These are phyloP conservation scores for Drosophila anomelani DNA, from an alignment of 2,888 invertebrate species.

Conservation along the genomic window DNA sequence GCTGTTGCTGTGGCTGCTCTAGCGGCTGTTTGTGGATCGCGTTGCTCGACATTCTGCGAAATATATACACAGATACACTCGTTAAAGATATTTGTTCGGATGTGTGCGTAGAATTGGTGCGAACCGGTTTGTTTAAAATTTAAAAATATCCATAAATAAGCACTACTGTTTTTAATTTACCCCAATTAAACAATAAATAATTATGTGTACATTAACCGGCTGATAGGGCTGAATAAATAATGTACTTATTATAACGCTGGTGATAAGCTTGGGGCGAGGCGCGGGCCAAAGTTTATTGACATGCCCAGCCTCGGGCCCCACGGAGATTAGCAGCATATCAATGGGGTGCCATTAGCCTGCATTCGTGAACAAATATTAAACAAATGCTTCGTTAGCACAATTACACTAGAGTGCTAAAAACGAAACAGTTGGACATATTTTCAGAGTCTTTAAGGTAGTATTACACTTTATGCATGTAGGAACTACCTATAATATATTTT, in stretches of 20 bases:
- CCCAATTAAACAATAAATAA: constrained; percentile 11
- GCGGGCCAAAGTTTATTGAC: constrained; percentile 55
- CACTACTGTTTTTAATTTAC: neutral
- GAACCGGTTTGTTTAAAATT: constrained; percentile 25
- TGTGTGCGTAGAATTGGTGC: constrained; percentile 18
- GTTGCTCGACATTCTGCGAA: constrained; percentile 65
- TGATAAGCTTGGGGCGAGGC: constrained; percentile 34
- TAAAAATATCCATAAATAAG: constrained; percentile 13
- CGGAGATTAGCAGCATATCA: constrained; percentile 51
- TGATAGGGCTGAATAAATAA: constrained; percentile 16
- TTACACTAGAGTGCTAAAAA: constrained; percentile 52
- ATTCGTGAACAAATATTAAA: constrained; percentile 27
- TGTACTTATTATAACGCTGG: constrained; percentile 13
- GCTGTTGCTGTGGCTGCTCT: constrained; percentile 65
- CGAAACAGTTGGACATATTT: constrained; percentile 8
- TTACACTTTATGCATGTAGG: neutral
- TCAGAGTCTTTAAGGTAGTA: neutral
- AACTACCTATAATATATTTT: neutral
- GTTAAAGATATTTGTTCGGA: constrained; percentile 5
- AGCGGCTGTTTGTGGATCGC: constrained; percentile 39
- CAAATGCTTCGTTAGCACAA: constrained; percentile 49
- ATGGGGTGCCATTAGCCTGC: constrained; percentile 32
- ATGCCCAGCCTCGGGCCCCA: constrained; percentile 21
- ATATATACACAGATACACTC: constrained; percentile 9
- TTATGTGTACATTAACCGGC: constrained; percentile 19